phyloP scores from a whole-genome alignment of 2,113 vertebrate species.

The Bostrychus sinensis region DNA sequence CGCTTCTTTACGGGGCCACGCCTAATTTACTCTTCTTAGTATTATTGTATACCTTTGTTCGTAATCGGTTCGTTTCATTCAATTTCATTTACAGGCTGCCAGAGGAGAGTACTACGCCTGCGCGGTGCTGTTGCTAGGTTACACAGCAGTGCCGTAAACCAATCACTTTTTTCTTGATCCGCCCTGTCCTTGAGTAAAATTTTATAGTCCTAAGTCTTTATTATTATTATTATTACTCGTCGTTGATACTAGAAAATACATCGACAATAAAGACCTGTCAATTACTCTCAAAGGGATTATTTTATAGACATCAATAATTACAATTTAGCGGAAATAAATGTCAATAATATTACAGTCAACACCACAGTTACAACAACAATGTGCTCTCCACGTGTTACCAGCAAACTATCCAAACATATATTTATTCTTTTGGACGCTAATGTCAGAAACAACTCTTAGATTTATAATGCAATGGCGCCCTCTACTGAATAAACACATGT shows the following conservation, averaged over 20 bases:
- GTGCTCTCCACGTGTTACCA: too few relatives aligned
- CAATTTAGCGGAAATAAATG: too few relatives aligned
- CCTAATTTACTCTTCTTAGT: not conserved
- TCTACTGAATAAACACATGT: constrained; percentile 33
- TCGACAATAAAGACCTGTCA: not conserved
- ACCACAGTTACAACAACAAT: too few relatives aligned
- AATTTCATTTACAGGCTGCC: not conserved
- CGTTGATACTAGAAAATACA: not conserved
- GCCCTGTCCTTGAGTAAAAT: not conserved
- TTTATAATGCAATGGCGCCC: constrained; percentile 46
- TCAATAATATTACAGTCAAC: too few relatives aligned
- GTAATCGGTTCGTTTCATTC: not conserved
- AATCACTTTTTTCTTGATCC: not conserved
- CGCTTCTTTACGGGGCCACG: not conserved
- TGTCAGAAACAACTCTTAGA: not conserved
- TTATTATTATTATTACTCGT: not conserved
- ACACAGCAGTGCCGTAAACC: constrained; percentile 23
- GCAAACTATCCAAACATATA: too few relatives aligned
- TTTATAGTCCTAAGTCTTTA: not conserved
- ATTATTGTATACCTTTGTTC: too few relatives aligned
- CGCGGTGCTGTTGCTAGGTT: constrained; percentile 59
- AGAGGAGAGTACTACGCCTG: constrained; percentile 14
- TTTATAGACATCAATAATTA: too few relatives aligned
- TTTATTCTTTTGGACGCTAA: too few relatives aligned
- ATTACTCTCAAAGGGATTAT: not conserved